Percentiles rank a stretch among this genome's conserved stretches.
phyloP scores from a whole-genome alignment of 2,797 vertebrate genomes.

The Babyrousa celebensis region DNA sequence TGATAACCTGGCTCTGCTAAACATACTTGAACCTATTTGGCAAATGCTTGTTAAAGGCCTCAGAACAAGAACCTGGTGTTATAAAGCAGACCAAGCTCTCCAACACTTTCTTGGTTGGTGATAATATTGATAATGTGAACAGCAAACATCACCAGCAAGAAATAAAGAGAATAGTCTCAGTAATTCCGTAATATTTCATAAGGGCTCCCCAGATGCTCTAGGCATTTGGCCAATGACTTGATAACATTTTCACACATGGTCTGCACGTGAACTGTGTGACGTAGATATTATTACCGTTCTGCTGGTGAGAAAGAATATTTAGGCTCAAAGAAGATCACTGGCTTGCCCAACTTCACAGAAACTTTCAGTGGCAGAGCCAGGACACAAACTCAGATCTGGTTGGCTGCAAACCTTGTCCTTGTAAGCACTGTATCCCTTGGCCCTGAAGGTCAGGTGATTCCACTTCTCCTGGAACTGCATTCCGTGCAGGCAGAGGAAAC shows the following conservation, averaged over 20 bases:
- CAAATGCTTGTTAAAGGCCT: conserved; percentile 20
- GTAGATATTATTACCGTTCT: neutral
- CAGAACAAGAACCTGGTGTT: neutral
- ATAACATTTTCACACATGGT: neutral
- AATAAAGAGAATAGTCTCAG: neutral
- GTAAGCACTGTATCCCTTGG: neutral
- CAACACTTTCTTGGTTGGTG: neutral
- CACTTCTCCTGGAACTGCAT: neutral
- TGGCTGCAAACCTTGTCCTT: neutral
- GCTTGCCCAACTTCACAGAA: neutral
- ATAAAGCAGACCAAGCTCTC: neutral
- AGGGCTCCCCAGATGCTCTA: neutral
- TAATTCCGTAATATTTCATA: neutral
- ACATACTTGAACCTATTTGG: neutral
- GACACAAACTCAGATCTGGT: neutral
- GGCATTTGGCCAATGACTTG: conserved; percentile 15
- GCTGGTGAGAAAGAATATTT: neutral
- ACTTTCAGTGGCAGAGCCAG: neutral
- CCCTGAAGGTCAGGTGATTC: conserved; percentile 32
- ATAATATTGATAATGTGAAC: neutral
- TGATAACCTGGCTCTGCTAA: neutral
- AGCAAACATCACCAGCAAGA: neutral
- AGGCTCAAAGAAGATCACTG: neutral
- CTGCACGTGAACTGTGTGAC: neutral
- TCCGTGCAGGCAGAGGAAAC: neutral